A percentile compares a stretch with the other conserved stretches of the same genome.
These are phyloP conservation scores for Huso huso DNA, from an alignment of 2,797 vertebrate species.

Conservation along the genomic window DNA sequence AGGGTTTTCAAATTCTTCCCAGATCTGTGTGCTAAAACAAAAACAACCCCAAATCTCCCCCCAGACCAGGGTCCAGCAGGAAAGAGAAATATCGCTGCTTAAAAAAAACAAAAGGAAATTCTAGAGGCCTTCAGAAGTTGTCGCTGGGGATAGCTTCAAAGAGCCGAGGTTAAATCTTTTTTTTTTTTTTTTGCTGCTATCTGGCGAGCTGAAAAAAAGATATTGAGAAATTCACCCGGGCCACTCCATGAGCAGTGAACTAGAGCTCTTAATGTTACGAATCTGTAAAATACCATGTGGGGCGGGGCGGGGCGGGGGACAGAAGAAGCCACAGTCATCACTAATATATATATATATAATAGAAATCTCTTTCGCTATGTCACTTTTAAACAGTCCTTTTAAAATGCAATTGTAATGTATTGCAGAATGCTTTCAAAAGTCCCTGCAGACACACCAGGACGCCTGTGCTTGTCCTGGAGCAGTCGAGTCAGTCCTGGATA, in stretches of 20 bases:
- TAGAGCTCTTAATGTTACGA: too few relatives aligned
- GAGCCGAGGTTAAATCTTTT: slow-evolving; percentile 25
- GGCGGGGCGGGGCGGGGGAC: too few relatives aligned
- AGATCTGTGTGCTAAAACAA: neutral
- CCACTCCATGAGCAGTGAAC: too few relatives aligned
- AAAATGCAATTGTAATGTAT: slow-evolving; percentile 3
- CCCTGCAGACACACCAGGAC: neutral
- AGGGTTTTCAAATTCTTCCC: slow-evolving; percentile 23
- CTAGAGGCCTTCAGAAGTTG: slow-evolving; percentile 18
- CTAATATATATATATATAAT: slow-evolving; percentile 5
- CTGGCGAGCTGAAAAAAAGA: neutral
- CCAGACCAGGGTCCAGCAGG: slow-evolving; percentile 1
- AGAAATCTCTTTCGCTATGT: slow-evolving; percentile 27
- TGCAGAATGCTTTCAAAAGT: neutral
- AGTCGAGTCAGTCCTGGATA: slow-evolving; percentile 2
- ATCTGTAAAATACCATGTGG: too few relatives aligned
- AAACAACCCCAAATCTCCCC: too few relatives aligned
- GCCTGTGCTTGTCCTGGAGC: slow-evolving; percentile 14
- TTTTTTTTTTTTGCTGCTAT: slow-evolving; percentile 33
- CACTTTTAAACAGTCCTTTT: slow-evolving; percentile 36
- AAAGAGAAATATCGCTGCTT: neutral
- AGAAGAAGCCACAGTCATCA: neutral
- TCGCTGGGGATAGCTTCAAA: slow-evolving; percentile 23
- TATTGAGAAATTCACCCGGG: neutral
- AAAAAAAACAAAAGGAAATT: slow-evolving; percentile 9